Evolutionary conservation across 2,113 vertebrate species (phyloP), one percentile per base, ranked within the genome.

Genomic region (Nothoprocta pentlandii): DNA sequence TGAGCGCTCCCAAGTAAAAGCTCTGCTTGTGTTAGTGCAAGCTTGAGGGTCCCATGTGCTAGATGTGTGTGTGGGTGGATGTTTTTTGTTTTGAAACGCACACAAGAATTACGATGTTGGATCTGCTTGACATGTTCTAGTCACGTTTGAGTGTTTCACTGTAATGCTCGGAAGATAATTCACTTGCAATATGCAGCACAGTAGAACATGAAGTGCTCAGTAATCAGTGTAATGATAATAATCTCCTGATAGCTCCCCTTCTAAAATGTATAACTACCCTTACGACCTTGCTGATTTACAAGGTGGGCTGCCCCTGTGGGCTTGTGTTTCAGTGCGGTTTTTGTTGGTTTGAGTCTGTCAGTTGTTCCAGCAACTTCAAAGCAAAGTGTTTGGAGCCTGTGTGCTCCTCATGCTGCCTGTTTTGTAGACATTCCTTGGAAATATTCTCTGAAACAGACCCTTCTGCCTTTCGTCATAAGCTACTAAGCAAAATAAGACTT

Each of bases 391-490:
- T 51, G 2, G 39, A 36, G 30, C 28, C 39, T 79, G 22, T n/a
- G 7, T 16, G 10, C 46, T 44, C 49, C 49, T 49, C 10, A 22
- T 49, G 83, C 17, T 81, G 0, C 0, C 0, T 36, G 17, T 22
- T 70, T 74, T 80, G 68, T 61, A 54, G 22, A 22, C 17, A 30
- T 70, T 91, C 32, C 13, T 36, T 9, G 9, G 26, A 73, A 49
- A 5, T 30, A 8, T 26, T 42, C 34, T 69, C 16, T 79, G 44
- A 63, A 89, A 47, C 22, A 53, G 30, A 21, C 5, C 8, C 14
- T 30, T 96, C 21, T 42, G 36, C 53, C 30, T 75, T 67, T 82
- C 10, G 1, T 69, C 56, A 34, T 51, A 64, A 53, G 22, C 12
- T 80, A 11, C 34, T 44, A 22, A 75, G 16, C 6, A 46, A 79